Conservation (phyloP, 2,888 invertebrate species). For the Eristalis pertinax region DNA sequence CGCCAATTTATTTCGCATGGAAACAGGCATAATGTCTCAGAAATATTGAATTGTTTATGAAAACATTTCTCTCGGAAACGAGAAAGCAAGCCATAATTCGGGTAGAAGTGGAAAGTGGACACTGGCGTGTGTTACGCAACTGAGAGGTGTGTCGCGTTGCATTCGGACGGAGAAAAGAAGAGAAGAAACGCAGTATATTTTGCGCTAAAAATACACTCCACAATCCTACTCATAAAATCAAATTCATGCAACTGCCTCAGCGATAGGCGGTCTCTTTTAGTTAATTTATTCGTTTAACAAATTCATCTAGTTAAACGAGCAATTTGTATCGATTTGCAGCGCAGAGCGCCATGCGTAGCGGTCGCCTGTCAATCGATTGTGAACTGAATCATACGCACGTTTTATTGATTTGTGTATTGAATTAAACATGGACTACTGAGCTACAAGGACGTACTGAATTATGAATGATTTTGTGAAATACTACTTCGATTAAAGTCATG, state of each 20-base stretch:
- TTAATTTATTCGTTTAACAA: not conserved
- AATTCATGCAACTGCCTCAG: not conserved
- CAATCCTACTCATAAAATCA: too few species aligned
- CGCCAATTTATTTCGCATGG: constrained; percentile 8
- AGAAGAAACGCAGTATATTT: not conserved
- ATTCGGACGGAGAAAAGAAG: not conserved
- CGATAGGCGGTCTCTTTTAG: not conserved
- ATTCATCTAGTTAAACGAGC: not conserved
- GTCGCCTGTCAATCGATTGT: not conserved
- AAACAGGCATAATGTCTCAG: not conserved
- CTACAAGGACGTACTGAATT: not conserved
- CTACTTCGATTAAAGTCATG: not conserved
- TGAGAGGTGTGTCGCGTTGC: constrained; percentile 10
- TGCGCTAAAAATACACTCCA: constrained; percentile 12
- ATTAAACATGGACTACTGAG: not conserved
- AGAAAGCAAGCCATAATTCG: not conserved
- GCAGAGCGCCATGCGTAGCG: not conserved
- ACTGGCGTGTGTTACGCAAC: not conserved
- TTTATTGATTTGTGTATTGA: not conserved
- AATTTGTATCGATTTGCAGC: not conserved
- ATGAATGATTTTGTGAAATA: not conserved
- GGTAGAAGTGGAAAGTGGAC: not conserved
- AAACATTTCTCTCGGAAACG: not conserved
- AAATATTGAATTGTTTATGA: not conserved
- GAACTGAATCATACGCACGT: not conserved